Percentiles rank a stretch among this genome's conserved stretches.
Evolutionary conservation across 2,113 vertebrate species (phyloP).

Genomic region (Rhinopomastus cyanomelas): DNA sequence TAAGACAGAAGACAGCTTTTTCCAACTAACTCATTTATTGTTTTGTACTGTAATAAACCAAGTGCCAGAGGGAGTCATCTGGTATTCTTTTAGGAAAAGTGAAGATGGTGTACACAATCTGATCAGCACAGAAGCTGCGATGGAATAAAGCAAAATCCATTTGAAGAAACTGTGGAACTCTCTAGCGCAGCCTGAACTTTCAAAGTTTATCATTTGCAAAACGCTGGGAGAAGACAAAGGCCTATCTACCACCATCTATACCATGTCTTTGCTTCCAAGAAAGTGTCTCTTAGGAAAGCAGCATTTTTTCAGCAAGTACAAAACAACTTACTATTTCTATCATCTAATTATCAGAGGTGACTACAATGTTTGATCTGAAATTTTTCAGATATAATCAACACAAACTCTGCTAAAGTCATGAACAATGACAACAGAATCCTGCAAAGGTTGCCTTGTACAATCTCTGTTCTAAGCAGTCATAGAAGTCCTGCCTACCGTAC

Average conservation of each 20-base stretch:
- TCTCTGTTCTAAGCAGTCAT: not conserved
- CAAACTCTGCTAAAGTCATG: not conserved
- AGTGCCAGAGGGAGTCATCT: not conserved
- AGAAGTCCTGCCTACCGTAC: not conserved
- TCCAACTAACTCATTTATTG: not conserved
- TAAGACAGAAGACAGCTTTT: not conserved
- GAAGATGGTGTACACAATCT: not conserved
- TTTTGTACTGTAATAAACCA: not conserved
- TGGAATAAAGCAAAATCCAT: not conserved
- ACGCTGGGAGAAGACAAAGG: not conserved
- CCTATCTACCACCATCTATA: not conserved
- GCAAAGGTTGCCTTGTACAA: not conserved
- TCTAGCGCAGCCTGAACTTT: not conserved
- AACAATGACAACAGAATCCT: not conserved
- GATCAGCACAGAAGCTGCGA: not conserved
- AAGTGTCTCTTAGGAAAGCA: not conserved
- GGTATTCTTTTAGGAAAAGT: not conserved
- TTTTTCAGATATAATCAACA: not conserved
- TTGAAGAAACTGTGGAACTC: not conserved
- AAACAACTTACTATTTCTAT: not conserved
- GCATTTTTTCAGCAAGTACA: not conserved
- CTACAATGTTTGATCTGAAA: not conserved
- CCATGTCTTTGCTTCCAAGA: not conserved
- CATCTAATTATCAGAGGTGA: not conserved
- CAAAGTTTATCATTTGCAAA: not conserved